A percentile compares a stretch with the other conserved stretches of the same genome.
Evolutionary conservation across 1,140 invertebrate genomes (phyloP).

Genomic region (Heliconius nattereri): DNA sequence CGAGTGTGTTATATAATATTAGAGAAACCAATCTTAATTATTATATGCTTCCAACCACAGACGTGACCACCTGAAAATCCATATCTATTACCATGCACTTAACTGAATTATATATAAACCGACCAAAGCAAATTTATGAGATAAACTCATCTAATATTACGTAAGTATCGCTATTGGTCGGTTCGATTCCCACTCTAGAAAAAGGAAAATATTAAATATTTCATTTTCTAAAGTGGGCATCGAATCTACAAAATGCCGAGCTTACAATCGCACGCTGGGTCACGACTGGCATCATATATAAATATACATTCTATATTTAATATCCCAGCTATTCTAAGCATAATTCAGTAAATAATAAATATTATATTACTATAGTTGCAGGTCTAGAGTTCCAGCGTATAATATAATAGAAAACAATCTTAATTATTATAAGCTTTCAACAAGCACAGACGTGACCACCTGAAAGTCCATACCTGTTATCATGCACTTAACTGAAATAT

Average conservation of each 20-base stretch:
- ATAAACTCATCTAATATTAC: no score
- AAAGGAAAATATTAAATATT: no score
- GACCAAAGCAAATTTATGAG: not conserved
- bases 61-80: not conserved
- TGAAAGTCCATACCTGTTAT: not conserved
- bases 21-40: not conserved
- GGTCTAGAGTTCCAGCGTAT: not conserved
- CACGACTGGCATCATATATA: no score
- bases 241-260: no score
- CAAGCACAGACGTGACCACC: constrained; percentile 1
- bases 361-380: not conserved
- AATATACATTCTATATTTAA: not conserved
- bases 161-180: no score
- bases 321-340: not conserved
- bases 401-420: not conserved
- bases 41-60: not conserved
- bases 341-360: not conserved
- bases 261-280: no score
- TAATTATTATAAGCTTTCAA: not conserved
- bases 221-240: no score
- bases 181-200: no score
- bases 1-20: not conserved
- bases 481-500: constrained; percentile 5
- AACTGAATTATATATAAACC: not conserved
- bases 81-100: constrained; percentile 7